Percentiles rank a stretch among this genome's conserved stretches.
Evolutionary conservation across 2,888 invertebrate genomes (phyloP).

Genomic region (Trisateles emortualis): DNA sequence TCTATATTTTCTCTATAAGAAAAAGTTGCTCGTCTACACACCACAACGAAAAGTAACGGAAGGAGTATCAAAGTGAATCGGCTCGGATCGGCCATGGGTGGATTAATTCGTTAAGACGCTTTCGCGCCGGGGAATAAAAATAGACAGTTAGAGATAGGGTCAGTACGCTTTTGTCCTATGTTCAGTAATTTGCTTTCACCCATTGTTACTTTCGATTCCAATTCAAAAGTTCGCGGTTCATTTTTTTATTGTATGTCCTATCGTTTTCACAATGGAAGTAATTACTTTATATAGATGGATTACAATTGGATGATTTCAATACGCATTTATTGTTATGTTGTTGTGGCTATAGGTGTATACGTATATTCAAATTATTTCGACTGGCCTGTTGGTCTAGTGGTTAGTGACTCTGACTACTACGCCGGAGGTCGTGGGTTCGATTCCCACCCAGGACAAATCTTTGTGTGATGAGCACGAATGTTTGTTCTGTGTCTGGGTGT

Average conservation of each 20-base stretch:
- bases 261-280: slow-evolving; percentile 26
- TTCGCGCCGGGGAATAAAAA: slow-evolving; percentile 69
- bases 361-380: too few species aligned
- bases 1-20: too few species aligned
- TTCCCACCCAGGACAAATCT: too few species aligned
- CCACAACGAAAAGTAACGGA: slow-evolving; percentile 43
- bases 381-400: too few species aligned
- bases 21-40: slow-evolving; percentile 8
- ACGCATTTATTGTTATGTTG: not conserved
- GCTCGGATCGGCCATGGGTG: slow-evolving; percentile 58
- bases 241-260: slow-evolving; percentile 38
- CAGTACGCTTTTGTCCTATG: slow-evolving; percentile 64
- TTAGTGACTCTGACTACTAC: too few species aligned
- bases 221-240: slow-evolving; percentile 45
- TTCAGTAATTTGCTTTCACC: slow-evolving; percentile 68
- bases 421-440: too few species aligned
- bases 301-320: slow-evolving; percentile 12
- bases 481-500: too few species aligned
- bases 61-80: slow-evolving; percentile 63
- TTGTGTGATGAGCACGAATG: too few species aligned
- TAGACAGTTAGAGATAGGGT: slow-evolving; percentile 48
- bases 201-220: slow-evolving; percentile 53
- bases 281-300: slow-evolving; percentile 24
- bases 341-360: not conserved
- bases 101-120: slow-evolving; percentile 75